Percentiles rank a stretch among this genome's conserved stretches.
Evolutionary conservation across 2,113 vertebrate species (phyloP).

Genomic region (Balaenoptera acutorostrata): DNA sequence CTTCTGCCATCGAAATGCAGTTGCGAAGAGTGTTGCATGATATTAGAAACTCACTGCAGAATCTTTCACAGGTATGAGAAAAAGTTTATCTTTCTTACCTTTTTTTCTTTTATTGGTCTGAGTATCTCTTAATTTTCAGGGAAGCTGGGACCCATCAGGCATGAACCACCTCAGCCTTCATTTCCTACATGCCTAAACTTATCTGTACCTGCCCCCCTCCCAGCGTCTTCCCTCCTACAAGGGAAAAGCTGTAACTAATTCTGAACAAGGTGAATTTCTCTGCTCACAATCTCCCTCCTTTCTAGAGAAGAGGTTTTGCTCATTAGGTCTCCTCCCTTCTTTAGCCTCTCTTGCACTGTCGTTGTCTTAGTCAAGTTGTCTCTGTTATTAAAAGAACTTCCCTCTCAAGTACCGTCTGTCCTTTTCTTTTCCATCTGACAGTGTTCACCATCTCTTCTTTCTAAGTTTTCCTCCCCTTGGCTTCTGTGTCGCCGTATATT

Average conservation of each 20-base stretch:
- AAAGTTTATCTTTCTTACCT: not conserved
- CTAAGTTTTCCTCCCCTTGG: constrained; percentile 27
- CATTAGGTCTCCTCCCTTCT: not conserved
- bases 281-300: not conserved
- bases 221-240: not conserved
- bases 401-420: not conserved
- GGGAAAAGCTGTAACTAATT: not conserved
- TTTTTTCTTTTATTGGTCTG: not conserved
- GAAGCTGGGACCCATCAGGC: not conserved
- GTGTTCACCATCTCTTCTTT: constrained; percentile 37
- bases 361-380: not conserved
- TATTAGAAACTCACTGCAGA: constrained; percentile 92
- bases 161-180: not conserved
- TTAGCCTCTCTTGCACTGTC: not conserved
- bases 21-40: constrained; percentile 93
- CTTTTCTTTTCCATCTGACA: constrained; percentile 31
- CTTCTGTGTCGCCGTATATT: not conserved
- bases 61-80: constrained; percentile 88
- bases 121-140: not conserved
- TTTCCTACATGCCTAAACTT: not conserved
- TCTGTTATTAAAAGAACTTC: not conserved
- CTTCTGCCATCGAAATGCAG: constrained; percentile 93
- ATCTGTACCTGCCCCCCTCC: not conserved
- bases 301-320: not conserved
- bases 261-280: not conserved